phyloP scores from a whole-genome alignment of 2,113 vertebrate genomes.

The Chlamydotis undulata region DNA sequence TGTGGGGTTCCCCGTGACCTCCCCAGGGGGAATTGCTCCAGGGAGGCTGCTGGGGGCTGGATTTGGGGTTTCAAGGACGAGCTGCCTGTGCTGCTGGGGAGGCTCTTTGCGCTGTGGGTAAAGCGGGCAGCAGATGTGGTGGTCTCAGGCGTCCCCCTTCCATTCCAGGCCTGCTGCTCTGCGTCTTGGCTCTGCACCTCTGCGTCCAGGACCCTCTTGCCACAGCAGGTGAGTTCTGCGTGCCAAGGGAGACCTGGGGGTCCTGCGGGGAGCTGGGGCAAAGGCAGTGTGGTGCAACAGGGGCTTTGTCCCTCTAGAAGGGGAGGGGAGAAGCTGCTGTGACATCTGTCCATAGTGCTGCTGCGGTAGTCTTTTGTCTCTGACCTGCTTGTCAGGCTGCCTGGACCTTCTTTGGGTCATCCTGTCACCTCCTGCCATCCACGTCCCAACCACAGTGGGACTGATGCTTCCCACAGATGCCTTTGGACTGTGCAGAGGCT shows the following conservation, averaged over 20 bases:
- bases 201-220: not conserved
- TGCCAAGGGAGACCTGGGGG: not conserved
- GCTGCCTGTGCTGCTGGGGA: not conserved
- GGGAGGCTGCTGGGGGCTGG: not conserved
- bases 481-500: not conserved
- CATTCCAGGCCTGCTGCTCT: slow-evolving; percentile 51
- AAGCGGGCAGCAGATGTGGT: fast-evolving
- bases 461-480: not conserved
- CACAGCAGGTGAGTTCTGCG: slow-evolving; percentile 30
- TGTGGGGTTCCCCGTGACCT: not conserved
- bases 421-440: not conserved
- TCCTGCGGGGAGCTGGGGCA: fast-evolving
- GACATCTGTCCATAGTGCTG: not conserved
- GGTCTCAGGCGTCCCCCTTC: not conserved
- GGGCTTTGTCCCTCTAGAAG: not conserved
- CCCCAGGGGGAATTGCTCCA: not conserved
- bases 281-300: not conserved
- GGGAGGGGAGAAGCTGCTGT: not conserved
- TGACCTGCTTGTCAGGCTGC: not conserved
- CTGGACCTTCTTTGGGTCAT: not conserved
- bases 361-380: not conserved
- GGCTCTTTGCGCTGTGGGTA: not conserved
- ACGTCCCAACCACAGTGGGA: not conserved
- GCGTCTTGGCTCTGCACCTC: not conserved
- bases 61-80: not conserved